Percentiles rank a stretch among this genome's conserved stretches.
Conservation (phyloP, 2,113 vertebrate species). For the Saguinus midas region DNA sequence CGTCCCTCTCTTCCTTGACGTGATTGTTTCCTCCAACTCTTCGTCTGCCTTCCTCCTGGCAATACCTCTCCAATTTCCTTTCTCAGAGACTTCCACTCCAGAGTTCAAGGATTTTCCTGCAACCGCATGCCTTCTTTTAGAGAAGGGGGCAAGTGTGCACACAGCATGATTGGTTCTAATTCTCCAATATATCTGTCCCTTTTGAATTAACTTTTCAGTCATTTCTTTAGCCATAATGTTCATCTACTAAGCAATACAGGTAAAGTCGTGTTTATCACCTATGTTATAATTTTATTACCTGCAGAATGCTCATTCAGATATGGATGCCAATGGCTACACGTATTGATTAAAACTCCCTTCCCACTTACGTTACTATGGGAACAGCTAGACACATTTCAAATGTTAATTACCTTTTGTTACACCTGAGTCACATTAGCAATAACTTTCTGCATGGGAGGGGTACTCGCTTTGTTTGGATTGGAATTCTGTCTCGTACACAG, state of each 20-base stretch:
- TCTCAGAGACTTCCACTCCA: neutral
- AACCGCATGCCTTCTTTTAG: rapidly evolving
- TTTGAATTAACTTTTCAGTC: too few relatives aligned
- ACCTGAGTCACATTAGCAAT: too few relatives aligned
- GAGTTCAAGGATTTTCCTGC: too few relatives aligned
- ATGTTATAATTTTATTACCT: rapidly evolving
- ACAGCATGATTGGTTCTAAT: rapidly evolving
- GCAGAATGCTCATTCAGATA: rapidly evolving
- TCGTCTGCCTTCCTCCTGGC: neutral
- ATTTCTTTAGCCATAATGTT: neutral
- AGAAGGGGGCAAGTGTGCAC: rapidly evolving
- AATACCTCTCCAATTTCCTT: rapidly evolving
- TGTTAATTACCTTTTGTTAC: rapidly evolving
- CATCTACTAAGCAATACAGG: neutral
- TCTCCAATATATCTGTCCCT: rapidly evolving
- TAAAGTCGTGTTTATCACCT: neutral
- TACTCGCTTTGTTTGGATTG: neutral
- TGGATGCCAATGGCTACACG: rapidly evolving
- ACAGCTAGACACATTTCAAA: rapidly evolving
- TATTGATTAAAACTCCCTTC: neutral
- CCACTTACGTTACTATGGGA: too few relatives aligned
- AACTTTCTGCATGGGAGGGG: rapidly evolving
- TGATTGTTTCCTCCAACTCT: rapidly evolving
- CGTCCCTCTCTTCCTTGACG: neutral
- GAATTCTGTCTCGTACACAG: neutral